phyloP scores from a whole-genome alignment of 2,113 vertebrate genomes.

The Coptodon bakossiorum region DNA sequence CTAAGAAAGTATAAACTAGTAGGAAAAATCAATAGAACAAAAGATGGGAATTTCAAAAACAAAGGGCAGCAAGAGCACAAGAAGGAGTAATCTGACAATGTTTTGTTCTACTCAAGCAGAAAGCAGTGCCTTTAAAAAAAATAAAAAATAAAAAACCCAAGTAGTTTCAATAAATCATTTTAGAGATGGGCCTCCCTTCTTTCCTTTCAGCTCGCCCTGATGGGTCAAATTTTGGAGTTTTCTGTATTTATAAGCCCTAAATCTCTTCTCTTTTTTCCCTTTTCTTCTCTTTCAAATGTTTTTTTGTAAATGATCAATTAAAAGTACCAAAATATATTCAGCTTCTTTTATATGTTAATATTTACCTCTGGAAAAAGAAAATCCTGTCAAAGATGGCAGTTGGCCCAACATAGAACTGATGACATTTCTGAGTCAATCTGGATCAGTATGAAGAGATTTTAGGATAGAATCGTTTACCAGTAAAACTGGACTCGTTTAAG shows the following conservation, averaged over 20 bases:
- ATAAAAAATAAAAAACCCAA: accelerated
- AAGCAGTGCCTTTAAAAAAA: not conserved
- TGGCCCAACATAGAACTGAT: not conserved
- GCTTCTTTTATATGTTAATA: not conserved
- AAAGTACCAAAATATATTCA: not conserved
- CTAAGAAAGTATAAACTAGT: not conserved
- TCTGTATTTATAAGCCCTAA: not conserved
- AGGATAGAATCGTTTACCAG: not conserved
- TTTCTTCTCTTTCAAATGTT: not conserved
- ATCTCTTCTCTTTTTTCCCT: accelerated
- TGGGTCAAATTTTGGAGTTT: not conserved
- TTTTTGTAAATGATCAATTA: not conserved
- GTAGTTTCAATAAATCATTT: not conserved
- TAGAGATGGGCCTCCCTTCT: not conserved
- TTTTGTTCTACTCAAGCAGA: not conserved
- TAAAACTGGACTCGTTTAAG: not conserved
- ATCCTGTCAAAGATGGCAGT: not conserved
- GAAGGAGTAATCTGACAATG: not conserved
- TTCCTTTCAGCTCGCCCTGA: not conserved
- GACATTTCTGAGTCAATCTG: not conserved
- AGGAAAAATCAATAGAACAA: not conserved
- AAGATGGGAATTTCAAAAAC: not conserved
- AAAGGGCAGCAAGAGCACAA: not conserved
- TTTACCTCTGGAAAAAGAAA: not conserved
- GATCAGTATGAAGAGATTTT: not conserved